Evolutionary conservation across 2,797 vertebrate genomes (phyloP), one percentile per base, ranked within the genome.

Genomic region (Myioborus melanocephalus): DNA sequence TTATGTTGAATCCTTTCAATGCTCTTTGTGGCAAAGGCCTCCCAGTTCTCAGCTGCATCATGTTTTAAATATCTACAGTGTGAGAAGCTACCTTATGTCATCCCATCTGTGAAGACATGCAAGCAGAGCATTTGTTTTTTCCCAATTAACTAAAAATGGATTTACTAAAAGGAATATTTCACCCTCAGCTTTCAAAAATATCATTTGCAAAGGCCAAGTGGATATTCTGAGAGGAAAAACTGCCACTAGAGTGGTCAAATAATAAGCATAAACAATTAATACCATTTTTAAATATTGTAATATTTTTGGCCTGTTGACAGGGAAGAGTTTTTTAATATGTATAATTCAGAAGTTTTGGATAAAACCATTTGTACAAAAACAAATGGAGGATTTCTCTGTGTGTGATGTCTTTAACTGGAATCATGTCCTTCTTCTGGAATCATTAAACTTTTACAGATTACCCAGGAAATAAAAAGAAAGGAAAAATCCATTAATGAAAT

Each of bases 131-230:
- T 61, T 76, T 0, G 0, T 4, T 59, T 76, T 72, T 78, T 9
- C 34, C 59, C 35, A 88, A 91, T 81, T 83, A 90, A 80, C 49
- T 87, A 84, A 90, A 94, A 90, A 57, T 20, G 26, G n/a, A 71
- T 80, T 70, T 43, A 80, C 47, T 83, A 47, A 85, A 89, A 83
- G 20, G 35, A 87, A 10, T 73, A 59, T 73, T 83, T 91, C 26
- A 78, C 57, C 50, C 65, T 73, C 34, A 50, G 1, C 39, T 89
- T 81, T 86, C 20, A 75, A 89, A 96, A 83, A 71, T 57, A 57
- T 12, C 1, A 66, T 77, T 68, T 30, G 46, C 30, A 83, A 80
- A 87, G 32, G 10, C 14, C 5, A 57, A 27, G 7, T 14, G 65
- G 60, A 46, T 60, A 63, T 46, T 68, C 53, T 75, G 43, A 68